Base-by-base conservation (phyloP, 2,113 vertebrate species). In the Tamias sibiricus region DNA sequence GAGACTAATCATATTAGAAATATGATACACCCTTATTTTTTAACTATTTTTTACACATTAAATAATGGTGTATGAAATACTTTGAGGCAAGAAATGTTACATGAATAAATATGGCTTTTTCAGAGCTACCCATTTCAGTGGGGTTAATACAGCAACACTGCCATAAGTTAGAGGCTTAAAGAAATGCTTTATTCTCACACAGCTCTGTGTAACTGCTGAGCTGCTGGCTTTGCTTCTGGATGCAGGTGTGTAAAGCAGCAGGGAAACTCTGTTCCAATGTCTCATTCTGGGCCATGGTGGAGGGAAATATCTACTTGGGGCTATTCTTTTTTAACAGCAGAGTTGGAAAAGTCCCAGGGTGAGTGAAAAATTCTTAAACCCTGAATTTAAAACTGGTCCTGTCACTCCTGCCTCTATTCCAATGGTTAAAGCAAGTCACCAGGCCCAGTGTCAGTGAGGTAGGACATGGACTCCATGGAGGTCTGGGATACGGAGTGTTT, bases 21-120 rank as follows among this genome's bases (percentile, higher is more conserved):
- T 77, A 47, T 44, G 62, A 35, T 12, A 90, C 42, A 32, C 19
- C 62, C 87, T 66, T 90, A 66, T 10, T 94, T 91, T 20, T 92
- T 68, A 37, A 83, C 57, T 90, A 66, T 10, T 94, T 91, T 20
- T 92, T 68, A 37, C 16, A 93, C 62, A 79, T 74, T 59, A 79
- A 80, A 79, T 22, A 40, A 9, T 40, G 1, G 16, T 26, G 49
- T 83, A 9, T 84, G 26, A 93, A 95, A 62, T 52, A 75, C 79
- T 87, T 87, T 80, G 47, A 74, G 32, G 11, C 62, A 81, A 84
- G 12, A 84, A 22, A 90, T 82, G 64, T 59, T 71, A 30, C 68
- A 37, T 66, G 26, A 89, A 77, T 77, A 72, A 54, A 30, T 69
- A 54, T 62, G 32, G 3, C 20, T 77, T 54, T 95, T 81, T 59